These are phyloP conservation scores for Acromyrmex charruanus DNA, from an alignment of 1,140 invertebrate genomes.

Conservation along the genomic window DNA sequence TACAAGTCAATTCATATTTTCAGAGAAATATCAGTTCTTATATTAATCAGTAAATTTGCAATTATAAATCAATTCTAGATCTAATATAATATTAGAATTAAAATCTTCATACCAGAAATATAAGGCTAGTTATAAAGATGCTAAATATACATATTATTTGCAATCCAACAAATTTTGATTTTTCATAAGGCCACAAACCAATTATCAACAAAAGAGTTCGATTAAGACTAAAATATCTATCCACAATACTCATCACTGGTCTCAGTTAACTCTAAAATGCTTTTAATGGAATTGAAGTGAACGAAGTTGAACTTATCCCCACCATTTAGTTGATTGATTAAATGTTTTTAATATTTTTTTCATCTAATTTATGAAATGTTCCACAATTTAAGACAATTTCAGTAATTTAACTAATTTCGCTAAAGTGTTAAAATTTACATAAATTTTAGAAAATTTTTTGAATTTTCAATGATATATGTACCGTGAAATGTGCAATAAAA, in stretches of 20 bases:
- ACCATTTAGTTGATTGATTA: not conserved
- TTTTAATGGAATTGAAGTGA: not conserved
- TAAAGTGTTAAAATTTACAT: not conserved
- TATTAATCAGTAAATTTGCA: too few species aligned
- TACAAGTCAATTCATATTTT: too few species aligned
- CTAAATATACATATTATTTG: not conserved
- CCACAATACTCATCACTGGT: not conserved
- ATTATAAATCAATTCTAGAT: too few species aligned
- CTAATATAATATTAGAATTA: too few species aligned
- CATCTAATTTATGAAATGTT: not conserved
- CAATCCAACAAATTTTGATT: not conserved
- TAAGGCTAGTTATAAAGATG: not conserved
- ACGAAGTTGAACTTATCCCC: not conserved
- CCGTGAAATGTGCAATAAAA: not conserved
- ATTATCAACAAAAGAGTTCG: not conserved
- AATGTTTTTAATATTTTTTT: not conserved
- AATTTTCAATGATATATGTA: not conserved
- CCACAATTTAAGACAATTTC: not conserved
- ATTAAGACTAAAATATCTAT: not conserved
- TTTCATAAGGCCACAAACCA: constrained; percentile 30
- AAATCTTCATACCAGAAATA: not conserved
- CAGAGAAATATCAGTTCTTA: too few species aligned
- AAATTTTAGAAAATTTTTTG: too few species aligned
- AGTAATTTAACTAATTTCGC: not conserved
- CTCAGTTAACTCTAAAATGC: not conserved